phyloP scores from a whole-genome alignment of 2,113 vertebrate species.

The Apistogramma diplotaenia region DNA sequence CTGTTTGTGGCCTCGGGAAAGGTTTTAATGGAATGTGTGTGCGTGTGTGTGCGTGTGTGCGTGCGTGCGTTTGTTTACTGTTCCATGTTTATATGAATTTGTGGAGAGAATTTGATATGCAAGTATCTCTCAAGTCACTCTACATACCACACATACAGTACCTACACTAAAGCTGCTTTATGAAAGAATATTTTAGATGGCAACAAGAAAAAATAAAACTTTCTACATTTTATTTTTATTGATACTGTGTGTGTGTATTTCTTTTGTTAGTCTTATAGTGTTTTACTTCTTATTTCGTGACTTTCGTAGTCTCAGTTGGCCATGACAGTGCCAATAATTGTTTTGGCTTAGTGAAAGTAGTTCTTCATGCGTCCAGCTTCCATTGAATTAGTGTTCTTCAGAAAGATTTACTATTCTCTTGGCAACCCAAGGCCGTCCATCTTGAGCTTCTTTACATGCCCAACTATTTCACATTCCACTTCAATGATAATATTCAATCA shows the following conservation, averaged over 20 bases:
- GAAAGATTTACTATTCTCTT: neutral
- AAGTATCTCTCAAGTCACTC: neutral
- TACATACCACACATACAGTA: neutral
- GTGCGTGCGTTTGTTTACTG: neutral
- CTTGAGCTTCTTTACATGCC: neutral
- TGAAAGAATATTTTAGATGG: neutral
- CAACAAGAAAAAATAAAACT: neutral
- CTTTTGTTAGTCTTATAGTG: neutral
- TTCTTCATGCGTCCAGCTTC: neutral
- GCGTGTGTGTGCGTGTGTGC: neutral
- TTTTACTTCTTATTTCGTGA: neutral
- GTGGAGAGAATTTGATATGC: neutral
- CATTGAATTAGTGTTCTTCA: neutral
- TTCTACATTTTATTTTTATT: neutral
- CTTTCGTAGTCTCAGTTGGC: neutral
- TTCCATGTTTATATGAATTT: neutral
- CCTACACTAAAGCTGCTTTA: neutral
- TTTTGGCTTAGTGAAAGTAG: neutral
- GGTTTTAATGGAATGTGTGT: conserved; percentile 1
- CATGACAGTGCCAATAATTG: neutral
- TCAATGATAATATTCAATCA: conserved; percentile 5
- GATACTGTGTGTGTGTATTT: neutral
- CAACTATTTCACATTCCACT: neutral
- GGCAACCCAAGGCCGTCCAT: conserved; percentile 10
- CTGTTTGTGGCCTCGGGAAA: neutral